Percentiles rank a stretch among this genome's conserved stretches.
These are phyloP conservation scores for Muscidifurax raptorellus DNA, from an alignment of 1,140 invertebrate genomes.

Conservation along the genomic window DNA sequence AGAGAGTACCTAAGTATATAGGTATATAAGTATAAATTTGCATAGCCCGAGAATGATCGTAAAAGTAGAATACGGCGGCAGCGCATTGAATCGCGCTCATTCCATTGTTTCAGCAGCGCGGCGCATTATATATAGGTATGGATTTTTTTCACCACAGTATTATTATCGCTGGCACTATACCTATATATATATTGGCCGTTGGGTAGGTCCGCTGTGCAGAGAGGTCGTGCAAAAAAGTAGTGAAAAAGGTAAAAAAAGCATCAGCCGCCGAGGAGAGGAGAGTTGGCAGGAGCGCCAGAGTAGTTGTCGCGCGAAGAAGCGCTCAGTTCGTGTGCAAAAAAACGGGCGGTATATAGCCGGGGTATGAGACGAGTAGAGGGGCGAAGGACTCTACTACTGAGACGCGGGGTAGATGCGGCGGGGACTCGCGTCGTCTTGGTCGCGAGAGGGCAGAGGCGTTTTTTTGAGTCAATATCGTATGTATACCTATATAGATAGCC, in stretches of 20 bases:
- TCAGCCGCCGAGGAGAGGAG: neutral
- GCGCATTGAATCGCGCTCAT: constrained; percentile 9
- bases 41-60: constrained; percentile 36
- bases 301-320: constrained; percentile 5
- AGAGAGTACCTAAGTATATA: neutral
- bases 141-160: constrained; percentile 9
- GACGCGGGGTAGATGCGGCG: neutral
- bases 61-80: constrained; percentile 9
- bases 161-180: neutral
- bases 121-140: neutral
- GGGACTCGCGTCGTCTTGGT: neutral
- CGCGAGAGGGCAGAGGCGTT: constrained; percentile 25
- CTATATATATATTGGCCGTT: neutral
- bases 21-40: constrained; percentile 15
- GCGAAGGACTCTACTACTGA: neutral
- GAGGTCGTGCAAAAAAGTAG: constrained; percentile 1
- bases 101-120: constrained; percentile 13
- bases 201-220: neutral
- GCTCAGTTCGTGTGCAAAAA: neutral
- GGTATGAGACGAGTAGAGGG: neutral
- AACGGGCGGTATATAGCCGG: neutral
- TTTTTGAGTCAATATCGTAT: constrained; percentile 39
- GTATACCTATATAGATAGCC: no score
- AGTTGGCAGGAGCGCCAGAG: neutral
- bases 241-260: neutral